These are phyloP conservation scores for Hystrix cristata DNA, from an alignment of 2,113 vertebrate genomes.

Conservation along the genomic window DNA sequence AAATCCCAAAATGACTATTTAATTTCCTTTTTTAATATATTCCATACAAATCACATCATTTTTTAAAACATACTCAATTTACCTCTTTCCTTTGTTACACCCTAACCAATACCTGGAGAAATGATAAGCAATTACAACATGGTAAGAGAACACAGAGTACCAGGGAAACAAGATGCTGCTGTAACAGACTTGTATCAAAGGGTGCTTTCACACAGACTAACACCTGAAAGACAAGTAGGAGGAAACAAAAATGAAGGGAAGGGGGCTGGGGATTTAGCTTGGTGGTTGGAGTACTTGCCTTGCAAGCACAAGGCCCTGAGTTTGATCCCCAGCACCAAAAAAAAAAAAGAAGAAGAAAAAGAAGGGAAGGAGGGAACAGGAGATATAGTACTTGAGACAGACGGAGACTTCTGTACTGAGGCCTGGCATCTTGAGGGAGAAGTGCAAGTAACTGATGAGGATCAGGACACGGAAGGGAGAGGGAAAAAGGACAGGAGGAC, in stretches of 20 bases:
- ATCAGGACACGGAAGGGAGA: neutral
- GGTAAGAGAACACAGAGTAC: neutral
- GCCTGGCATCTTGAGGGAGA: neutral
- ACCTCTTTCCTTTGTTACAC: constrained; percentile 36
- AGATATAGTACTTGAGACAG: neutral
- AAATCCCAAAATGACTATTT: constrained; percentile 48
- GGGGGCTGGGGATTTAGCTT: too few relatives aligned
- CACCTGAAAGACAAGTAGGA: neutral
- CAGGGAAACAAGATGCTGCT: neutral
- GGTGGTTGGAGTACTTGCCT: too few relatives aligned
- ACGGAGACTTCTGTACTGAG: neutral
- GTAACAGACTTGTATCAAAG: neutral
- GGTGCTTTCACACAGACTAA: neutral
- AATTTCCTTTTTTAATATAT: constrained; percentile 45
- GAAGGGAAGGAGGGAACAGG: neutral
- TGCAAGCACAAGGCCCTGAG: too few relatives aligned
- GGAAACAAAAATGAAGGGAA: neutral
- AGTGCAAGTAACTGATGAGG: neutral
- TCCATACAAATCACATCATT: neutral
- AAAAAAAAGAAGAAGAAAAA: neutral
- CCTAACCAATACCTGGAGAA: neutral
- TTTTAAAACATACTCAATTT: constrained; percentile 28
- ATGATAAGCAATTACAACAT: constrained; percentile 20
- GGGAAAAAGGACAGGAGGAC: neutral
- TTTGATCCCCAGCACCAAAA: too few relatives aligned